phyloP scores from a whole-genome alignment of 2,888 invertebrate species.

The Litoditis marina region DNA sequence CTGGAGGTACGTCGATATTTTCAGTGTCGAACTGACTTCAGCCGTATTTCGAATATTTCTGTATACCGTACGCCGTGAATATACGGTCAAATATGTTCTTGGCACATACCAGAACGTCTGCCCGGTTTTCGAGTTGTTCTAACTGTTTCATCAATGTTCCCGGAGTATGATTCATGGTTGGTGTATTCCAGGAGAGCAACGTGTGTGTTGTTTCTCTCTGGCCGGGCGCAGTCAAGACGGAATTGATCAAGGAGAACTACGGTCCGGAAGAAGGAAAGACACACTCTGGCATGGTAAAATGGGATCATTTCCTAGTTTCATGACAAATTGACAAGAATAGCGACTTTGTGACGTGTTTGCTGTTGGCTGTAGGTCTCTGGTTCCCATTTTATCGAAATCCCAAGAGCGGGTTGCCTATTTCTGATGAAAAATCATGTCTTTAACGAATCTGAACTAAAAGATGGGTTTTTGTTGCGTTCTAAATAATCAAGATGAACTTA shows the following conservation, averaged over 20 bases:
- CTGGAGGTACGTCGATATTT: slow-evolving; percentile 32
- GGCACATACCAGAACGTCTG: too few species aligned
- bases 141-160: neutral
- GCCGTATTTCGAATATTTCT: too few species aligned
- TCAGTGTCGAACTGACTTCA: neutral
- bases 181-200: slow-evolving; percentile 9
- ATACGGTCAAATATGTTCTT: too few species aligned
- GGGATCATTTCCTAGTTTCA: neutral
- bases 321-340: too few species aligned
- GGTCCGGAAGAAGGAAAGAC: slow-evolving; percentile 8
- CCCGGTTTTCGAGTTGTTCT: neutral
- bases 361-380: too few species aligned
- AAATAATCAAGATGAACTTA: neutral
- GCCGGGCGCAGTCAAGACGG: slow-evolving; percentile 65
- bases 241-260: slow-evolving; percentile 33
- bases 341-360: too few species aligned
- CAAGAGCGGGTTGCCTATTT: too few species aligned
- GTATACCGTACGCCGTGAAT: too few species aligned
- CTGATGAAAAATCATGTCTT: too few species aligned
- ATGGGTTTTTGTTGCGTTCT: too few species aligned
- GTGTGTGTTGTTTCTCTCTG: slow-evolving; percentile 63
- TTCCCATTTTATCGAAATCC: too few species aligned
- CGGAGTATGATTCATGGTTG: neutral
- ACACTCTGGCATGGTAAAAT: slow-evolving; percentile 4
- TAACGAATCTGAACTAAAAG: too few species aligned